Base-by-base conservation (phyloP, 2,888 invertebrate genomes). In the Coronaproctus castanopsis region DNA sequence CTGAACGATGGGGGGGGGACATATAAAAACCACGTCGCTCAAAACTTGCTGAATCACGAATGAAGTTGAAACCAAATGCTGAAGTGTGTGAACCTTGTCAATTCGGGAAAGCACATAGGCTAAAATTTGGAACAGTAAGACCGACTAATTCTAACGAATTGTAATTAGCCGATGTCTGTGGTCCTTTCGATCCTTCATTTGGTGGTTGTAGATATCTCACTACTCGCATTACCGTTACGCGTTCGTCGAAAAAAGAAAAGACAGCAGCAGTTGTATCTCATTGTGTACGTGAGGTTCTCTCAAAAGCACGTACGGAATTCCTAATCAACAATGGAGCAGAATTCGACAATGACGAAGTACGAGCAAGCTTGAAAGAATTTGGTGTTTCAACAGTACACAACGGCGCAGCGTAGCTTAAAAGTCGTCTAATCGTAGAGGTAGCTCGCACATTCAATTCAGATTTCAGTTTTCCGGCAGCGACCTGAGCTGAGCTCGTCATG, bases 261-360 rank as follows among this genome's bases (percentile, higher is more conserved):
- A 21, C n/a, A n/a, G n/a, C n/a, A n/a, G n/a, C n/a, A n/a, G 52
- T 3, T n/a, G 52, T 52, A 5, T 19, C 5, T 19, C 19, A 52
- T 52, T n/a, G 3, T 3, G 5, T 52, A 10, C 52, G 52, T 52
- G 52, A 52, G 20, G 52, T 52, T 52, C 18, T 58, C 3, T 3
- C 24, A 18, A 49, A 58, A 24, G 53, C 58, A 57, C 66, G 52
- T 55, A 62, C 49, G 55, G 67, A 68, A 57, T 57, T 68, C 23
- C 54, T 67, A 21, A 68, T 65, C 61, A 68, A 68, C 56, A 68
- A 68, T 63, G 66, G 67, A 14, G 65, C 64, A 52, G 67, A 69
- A 62, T 68, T 69, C 54, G 52, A 3, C 5, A 52, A 52, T 19
- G 10, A 52, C 1, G 52, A 52, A 14, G 63, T 66, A n/a, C 57